These are phyloP conservation scores for Proterorhinus semilunaris DNA, from an alignment of 2,113 vertebrate genomes.

Conservation along the genomic window DNA sequence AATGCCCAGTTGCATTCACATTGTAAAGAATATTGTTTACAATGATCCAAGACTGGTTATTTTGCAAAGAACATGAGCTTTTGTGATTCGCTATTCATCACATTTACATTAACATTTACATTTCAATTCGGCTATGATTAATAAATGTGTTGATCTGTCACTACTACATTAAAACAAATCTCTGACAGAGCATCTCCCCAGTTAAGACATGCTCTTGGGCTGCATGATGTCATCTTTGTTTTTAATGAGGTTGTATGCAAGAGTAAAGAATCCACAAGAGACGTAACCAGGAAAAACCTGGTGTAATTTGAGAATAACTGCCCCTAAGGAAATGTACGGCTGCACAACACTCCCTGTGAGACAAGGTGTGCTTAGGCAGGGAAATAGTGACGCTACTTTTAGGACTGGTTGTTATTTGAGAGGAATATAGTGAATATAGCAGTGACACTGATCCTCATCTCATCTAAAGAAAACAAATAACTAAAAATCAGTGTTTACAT, in stretches of 20 bases:
- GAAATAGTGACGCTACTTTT: slow-evolving; percentile 8
- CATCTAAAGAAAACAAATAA: too few relatives aligned
- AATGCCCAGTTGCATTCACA: too few relatives aligned
- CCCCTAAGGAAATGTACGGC: slow-evolving; percentile 31
- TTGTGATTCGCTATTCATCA: too few relatives aligned
- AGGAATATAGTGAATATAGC: too few relatives aligned
- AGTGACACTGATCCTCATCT: too few relatives aligned
- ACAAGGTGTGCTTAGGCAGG: slow-evolving; percentile 18
- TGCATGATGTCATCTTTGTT: slow-evolving; percentile 40
- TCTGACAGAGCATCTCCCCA: neutral
- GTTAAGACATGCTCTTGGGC: slow-evolving; percentile 12
- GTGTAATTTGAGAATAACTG: slow-evolving; percentile 20
- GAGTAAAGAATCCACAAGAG: slow-evolving; percentile 33
- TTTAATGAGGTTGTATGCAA: slow-evolving; percentile 44
- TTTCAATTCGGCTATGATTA: too few relatives aligned
- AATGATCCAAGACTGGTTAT: too few relatives aligned
- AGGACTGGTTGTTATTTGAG: too few relatives aligned
- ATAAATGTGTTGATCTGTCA: neutral
- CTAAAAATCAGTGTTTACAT: too few relatives aligned
- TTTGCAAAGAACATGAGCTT: too few relatives aligned
- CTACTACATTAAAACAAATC: neutral
- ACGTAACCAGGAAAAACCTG: slow-evolving; percentile 7
- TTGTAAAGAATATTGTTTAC: too few relatives aligned
- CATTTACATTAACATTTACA: too few relatives aligned
- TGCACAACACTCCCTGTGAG: slow-evolving; percentile 38